These are phyloP conservation scores for Acanthiza pusilla DNA, from an alignment of 2,797 vertebrate species.

Conservation along the genomic window DNA sequence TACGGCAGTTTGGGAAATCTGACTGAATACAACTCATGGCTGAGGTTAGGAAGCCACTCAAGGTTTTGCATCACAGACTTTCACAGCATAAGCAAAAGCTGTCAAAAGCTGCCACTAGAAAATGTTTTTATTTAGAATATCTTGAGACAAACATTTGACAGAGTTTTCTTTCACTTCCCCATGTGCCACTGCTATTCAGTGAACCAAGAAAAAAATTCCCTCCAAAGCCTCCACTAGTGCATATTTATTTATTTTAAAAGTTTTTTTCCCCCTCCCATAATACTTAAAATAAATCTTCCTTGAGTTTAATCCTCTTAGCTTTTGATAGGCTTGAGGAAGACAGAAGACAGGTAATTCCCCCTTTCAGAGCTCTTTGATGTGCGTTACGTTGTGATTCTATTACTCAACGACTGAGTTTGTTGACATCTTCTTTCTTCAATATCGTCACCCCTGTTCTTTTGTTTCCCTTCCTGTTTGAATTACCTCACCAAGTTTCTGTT, in stretches of 20 bases:
- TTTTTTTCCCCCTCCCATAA: background rate
- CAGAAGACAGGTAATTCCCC: background rate
- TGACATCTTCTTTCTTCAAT: background rate
- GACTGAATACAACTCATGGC: background rate
- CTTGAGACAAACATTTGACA: background rate
- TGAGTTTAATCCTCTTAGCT: background rate
- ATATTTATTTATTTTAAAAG: background rate
- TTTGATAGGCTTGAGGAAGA: background rate
- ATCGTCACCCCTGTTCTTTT: background rate
- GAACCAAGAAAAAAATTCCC: background rate
- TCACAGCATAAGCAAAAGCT: background rate
- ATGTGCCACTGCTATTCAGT: background rate
- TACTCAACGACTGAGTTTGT: background rate
- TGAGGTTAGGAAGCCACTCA: background rate
- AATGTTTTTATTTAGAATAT: background rate
- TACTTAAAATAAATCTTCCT: background rate
- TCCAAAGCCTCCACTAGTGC: rapidly evolving
- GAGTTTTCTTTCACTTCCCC: background rate
- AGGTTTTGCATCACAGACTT: background rate
- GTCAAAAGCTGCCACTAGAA: background rate
- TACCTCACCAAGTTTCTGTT: background rate
- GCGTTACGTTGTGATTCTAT: rapidly evolving
- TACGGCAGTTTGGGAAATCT: background rate
- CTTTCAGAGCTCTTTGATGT: background rate
- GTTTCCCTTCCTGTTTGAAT: background rate